Evolutionary conservation across 2,888 invertebrate genomes (phyloP), one percentile per base, ranked within the genome.

Genomic region (Cistogaster globosa): DNA sequence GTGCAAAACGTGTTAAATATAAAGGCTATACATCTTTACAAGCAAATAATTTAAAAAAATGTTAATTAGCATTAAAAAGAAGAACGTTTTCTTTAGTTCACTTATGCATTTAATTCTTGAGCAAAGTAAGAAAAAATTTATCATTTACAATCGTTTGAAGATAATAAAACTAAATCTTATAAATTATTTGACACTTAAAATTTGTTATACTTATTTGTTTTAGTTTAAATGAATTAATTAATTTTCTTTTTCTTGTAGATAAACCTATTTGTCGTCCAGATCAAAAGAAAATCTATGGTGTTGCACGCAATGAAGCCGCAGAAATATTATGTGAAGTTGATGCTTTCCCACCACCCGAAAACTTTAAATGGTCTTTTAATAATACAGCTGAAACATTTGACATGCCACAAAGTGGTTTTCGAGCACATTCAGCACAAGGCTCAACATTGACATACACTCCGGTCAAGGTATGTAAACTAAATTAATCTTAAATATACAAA

Each of bases 331-430:
- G 97, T 91, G 96, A 96, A 92, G 97, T 97, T 62, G 97, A 97
- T 90, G 95, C 97, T 26, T 97, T 96, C 92, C 97, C 97, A 18
- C 94, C 95, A 0, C 97, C 97, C 2, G 95, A 96, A 90, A 95
- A 94, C 90, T 97, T 97, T 92, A 96, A 96, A 89, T 97, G 97
- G 97, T 95, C 96, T 38, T 96, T 98, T 92, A 98, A 98, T 93
- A 97, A 97, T 93, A 96, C 97, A 53, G 95, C 96, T 87, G 97
- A 97, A 91, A 95, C 95, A 88, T 94, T 95, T 86, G 97, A 97
- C 90, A 95, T 97, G 90, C 94, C 95, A 55, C 94, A 94, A 88
- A 94, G 94, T 88, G 95, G 96, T 87, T 96, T 95, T 92, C 90
- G 92, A 60, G 93, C 93, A 71, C 94, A 94, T 86, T 93, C 94